These are phyloP conservation scores for Sinosuthora webbiana DNA, from an alignment of 2,113 vertebrate genomes.

Conservation along the genomic window DNA sequence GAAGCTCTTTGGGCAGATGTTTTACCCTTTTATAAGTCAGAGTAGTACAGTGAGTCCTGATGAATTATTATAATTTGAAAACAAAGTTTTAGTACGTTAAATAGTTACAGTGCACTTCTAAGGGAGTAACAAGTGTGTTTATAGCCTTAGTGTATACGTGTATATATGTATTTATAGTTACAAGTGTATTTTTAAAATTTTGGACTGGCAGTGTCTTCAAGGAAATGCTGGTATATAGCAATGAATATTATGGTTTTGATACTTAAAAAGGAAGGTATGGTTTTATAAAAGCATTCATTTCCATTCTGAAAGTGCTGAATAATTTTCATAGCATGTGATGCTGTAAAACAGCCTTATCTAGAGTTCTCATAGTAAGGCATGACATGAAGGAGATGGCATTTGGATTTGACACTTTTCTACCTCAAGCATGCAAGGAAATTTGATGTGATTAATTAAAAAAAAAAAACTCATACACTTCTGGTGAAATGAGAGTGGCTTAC, in stretches of 20 bases:
- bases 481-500: neutral
- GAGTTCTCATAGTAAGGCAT: neutral
- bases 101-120: neutral
- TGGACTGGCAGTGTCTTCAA: neutral
- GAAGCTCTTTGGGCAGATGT: neutral
- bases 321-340: neutral
- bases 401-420: neutral
- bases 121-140: neutral
- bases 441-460: neutral
- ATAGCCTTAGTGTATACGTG: rapidly evolving
- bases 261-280: neutral
- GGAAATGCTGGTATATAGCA: neutral
- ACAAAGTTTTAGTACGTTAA: neutral
- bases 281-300: neutral
- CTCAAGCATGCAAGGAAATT: neutral
- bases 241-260: neutral
- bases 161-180: neutral
- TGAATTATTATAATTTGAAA: neutral
- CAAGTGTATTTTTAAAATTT: neutral
- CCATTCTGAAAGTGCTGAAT: neutral
- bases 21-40: neutral
- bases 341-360: neutral
- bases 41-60: neutral
- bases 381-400: neutral
- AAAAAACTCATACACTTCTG: neutral